Evolutionary conservation across 2,797 vertebrate species (phyloP), one percentile per base, ranked within the genome.

Genomic region (Peromyscus attwateri): DNA sequence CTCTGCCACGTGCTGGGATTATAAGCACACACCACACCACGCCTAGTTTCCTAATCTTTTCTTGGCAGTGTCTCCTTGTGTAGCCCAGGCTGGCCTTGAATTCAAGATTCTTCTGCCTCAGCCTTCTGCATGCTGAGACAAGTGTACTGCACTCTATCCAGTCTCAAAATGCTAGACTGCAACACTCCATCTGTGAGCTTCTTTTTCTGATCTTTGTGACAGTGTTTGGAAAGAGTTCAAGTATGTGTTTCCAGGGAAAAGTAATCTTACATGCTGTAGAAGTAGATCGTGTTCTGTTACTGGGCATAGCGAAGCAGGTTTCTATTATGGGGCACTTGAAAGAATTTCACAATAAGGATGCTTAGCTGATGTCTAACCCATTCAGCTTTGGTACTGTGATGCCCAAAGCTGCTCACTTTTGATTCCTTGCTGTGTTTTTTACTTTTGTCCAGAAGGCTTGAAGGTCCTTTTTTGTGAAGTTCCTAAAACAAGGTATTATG

Each of bases 211-310:
- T 81, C 43, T 62, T 92, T 64, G 76, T 89, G 77, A 64, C 27
- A 92, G 31, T 31, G n/a, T 89, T 95, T 79, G 71, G 57, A 83
- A 96, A 90, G 43, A 89, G 82, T 64, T 75, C 31, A 40, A 43
- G 7, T 40, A 11, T 25, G 17, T 81, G 52, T 37, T 90, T 87
- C 68, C 49, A 73, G 57, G 71, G 83, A 82, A 34, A 46, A 75
- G 27, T 90, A 60, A 60, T 60, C 40, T 82, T 77, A 75, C 16
- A 64, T 81, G 7, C 34, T 64, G 46, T 62, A 80, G 62, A 80
- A 81, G 46, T 31, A 40, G 70, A 37, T 62, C 46, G n/a, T 5
- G 25, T 6, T 43, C 87, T 91, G 29, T 92, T 23, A 21, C 13
- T 68, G 29, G 17, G 82, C 40, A 84, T 14, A 75, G 37, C 2